Evolutionary conservation across 1,140 invertebrate genomes (phyloP).

Genomic region (Sitophilus oryzae): DNA sequence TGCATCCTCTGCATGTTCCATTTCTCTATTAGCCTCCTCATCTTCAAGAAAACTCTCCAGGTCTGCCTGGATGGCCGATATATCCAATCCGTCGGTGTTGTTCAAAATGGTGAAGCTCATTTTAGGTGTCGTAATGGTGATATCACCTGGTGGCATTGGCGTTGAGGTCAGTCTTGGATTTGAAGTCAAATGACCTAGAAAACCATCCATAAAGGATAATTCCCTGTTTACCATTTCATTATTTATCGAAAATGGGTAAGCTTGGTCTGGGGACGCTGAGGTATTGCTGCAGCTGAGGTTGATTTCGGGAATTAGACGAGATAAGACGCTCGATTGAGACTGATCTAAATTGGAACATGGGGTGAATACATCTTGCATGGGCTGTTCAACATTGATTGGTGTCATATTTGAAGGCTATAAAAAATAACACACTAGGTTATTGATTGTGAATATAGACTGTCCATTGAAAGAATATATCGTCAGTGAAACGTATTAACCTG

Average conservation of each 20-base stretch:
- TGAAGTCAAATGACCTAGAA: conserved; percentile 2
- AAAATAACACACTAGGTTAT: too few relatives aligned
- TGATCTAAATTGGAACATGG: not conserved
- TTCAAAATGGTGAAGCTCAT: conserved; percentile 6
- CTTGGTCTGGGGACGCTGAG: too few relatives aligned
- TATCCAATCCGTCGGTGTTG: conserved; percentile 2
- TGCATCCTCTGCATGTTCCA: not conserved
- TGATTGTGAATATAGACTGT: too few relatives aligned
- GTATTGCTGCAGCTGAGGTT: conserved; percentile 8
- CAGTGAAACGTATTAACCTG: too few relatives aligned
- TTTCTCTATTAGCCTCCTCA: not conserved
- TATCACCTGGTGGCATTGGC: not conserved
- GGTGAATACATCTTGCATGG: not conserved
- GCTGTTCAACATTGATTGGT: not conserved
- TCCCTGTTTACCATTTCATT: too few relatives aligned
- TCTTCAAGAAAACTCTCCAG: conserved; percentile 6
- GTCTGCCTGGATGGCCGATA: conserved; percentile 6
- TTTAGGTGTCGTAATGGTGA: not conserved
- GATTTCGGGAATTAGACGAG: conserved; percentile 13
- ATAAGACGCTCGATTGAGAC: not conserved
- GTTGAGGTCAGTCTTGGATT: conserved; percentile 14
- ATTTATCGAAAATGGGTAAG: too few relatives aligned
- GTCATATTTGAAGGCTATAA: not conserved
- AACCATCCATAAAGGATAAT: conserved; percentile 7
- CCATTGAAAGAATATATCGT: too few relatives aligned